Base-by-base conservation (phyloP, 2,797 vertebrate genomes). In the Chaetodon trifasciatus region DNA sequence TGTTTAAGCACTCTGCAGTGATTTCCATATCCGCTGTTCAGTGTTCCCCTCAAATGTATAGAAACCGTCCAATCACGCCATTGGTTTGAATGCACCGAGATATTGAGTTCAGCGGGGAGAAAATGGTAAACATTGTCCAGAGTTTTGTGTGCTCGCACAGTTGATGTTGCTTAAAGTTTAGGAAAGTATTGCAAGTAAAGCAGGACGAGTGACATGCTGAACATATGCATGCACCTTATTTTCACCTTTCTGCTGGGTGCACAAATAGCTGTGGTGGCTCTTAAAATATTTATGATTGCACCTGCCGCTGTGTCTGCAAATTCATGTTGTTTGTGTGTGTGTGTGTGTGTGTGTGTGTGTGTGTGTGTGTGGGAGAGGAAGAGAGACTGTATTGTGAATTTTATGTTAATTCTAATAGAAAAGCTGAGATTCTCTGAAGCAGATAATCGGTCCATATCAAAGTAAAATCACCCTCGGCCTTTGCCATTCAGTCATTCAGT, bases 231-330 rank as follows among this genome's bases (percentile, higher is more conserved):
- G 50, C 16, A 58, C 70, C 63, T 84, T 80, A 63, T 89, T 89
- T 86, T 81, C 83, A 83, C 74, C 66, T 84, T 84, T 86, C 66
- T 88, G 77, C 81, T 74, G 83, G 49, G 17, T 76, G 65, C 19
- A 80, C 86, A 85, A 90, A 90, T 64, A 89, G 80, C 81, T 88
- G 80, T 79, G 37, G 80, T 75, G 61, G 79, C 78, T 84, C 66
- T 67, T 91, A 37, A 86, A 88, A 83, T 86, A 92, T 93, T 87
- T 86, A 89, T 82, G 78, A 88, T 90, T 88, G 82, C 89, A 93
- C 90, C 90, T 92, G 88, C 75, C 86, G 89, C 89, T 87, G 82
- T 35, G 65, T 77, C 84, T 70, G 90, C 88, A 91, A 44, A 79
- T 83, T 79, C 73, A 56, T 76, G 67, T 61, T 73, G 74, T 78